Evolutionary conservation across 2,888 invertebrate genomes (phyloP).

Genomic region (Heliconius aoede): DNA sequence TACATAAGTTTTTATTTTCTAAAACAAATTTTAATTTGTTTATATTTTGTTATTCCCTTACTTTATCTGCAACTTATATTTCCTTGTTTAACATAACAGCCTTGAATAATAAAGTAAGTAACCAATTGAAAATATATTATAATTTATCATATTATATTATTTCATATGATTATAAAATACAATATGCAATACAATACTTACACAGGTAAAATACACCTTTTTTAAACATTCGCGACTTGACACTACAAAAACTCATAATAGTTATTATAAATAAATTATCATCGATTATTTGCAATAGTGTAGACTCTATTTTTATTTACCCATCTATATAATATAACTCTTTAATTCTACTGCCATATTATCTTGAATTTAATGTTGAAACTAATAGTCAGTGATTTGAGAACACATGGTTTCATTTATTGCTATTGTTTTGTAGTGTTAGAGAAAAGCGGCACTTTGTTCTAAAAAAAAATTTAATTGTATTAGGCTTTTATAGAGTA

Average conservation of each 20-base stretch:
- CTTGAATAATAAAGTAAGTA: too few relatives aligned
- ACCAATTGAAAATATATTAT: too few relatives aligned
- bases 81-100: not conserved
- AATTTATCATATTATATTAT: too few relatives aligned
- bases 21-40: too few relatives aligned
- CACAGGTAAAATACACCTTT: too few relatives aligned
- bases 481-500: too few relatives aligned
- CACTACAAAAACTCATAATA: not conserved
- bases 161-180: too few relatives aligned
- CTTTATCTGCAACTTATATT: too few relatives aligned
- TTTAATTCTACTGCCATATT: constrained; percentile 15
- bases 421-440: not conserved
- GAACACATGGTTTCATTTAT: not conserved
- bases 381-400: constrained; percentile 37
- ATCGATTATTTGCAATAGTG: not conserved
- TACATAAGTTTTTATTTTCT: too few relatives aligned
- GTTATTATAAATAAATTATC: not conserved
- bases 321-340: not conserved
- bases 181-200: too few relatives aligned
- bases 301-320: not conserved
- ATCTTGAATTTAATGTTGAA: constrained; percentile 12
- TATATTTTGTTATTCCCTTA: too few relatives aligned
- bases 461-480: too few relatives aligned
- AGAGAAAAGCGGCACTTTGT: not conserved
- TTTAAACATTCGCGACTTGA: not conserved